Evolutionary conservation across 2,113 vertebrate genomes (phyloP).

Genomic region (Nothoprocta perdicaria): DNA sequence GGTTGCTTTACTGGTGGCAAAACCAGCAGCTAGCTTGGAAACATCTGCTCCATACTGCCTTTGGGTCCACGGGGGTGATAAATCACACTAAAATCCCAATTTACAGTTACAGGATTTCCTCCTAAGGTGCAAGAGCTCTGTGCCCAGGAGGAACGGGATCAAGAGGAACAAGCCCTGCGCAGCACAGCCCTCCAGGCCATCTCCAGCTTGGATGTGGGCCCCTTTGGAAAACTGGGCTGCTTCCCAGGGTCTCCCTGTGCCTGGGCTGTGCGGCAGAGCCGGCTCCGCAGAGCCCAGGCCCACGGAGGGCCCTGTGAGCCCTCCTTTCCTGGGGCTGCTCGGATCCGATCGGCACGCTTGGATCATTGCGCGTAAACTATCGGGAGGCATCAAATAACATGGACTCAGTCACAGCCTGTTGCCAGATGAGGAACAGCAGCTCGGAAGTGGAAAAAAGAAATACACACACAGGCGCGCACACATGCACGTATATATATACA

Average conservation of each 20-base stretch:
- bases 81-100: not conserved
- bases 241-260: not conserved
- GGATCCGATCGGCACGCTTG: not conserved
- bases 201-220: not conserved
- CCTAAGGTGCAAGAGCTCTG: not conserved
- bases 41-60: not conserved
- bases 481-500: not conserved
- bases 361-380: slow-evolving; percentile 10
- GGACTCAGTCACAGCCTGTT: slow-evolving; percentile 56
- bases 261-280: fast-evolving
- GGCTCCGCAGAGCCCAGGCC: not conserved
- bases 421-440: slow-evolving; percentile 61
- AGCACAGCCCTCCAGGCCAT: not conserved
- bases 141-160: not conserved
- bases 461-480: not conserved
- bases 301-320: slow-evolving; percentile 20
- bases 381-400: not conserved
- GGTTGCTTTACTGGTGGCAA: not conserved
- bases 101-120: slow-evolving; percentile 3
- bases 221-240: not conserved
- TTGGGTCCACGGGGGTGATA: not conserved
- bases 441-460: slow-evolving; percentile 19
- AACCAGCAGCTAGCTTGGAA: not conserved
- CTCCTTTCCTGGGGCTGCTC: not conserved
- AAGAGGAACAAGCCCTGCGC: not conserved